A percentile compares a stretch with the other conserved stretches of the same genome.
Conservation (phyloP, 2,113 vertebrate species). For the Narcine bancroftii region DNA sequence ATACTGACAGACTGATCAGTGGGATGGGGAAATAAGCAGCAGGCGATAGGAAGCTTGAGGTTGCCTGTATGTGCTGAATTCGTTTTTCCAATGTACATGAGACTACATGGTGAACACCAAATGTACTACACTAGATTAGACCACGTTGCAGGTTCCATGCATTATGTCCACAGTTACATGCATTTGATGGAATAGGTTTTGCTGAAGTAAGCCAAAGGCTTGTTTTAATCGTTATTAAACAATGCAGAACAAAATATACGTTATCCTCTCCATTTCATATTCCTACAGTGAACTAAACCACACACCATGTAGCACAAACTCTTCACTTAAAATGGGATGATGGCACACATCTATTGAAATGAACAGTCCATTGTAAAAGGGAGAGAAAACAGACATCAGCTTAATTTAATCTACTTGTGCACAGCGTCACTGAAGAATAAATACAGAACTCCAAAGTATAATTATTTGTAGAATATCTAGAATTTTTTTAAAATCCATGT, state of each 20-base stretch:
- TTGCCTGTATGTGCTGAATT: too few species aligned
- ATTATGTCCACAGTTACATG: neutral
- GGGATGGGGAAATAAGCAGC: too few species aligned
- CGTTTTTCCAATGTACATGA: too few species aligned
- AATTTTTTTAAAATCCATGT: neutral
- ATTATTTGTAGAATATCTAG: constrained; percentile 26
- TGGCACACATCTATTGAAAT: too few species aligned
- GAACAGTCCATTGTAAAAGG: neutral
- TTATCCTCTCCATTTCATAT: neutral
- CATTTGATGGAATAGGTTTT: neutral
- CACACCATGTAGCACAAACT: neutral
- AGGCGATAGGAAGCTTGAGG: too few species aligned
- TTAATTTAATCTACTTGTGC: neutral
- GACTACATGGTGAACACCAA: too few species aligned
- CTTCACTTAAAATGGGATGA: neutral
- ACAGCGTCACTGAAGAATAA: neutral
- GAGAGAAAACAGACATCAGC: neutral
- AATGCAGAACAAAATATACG: too few species aligned
- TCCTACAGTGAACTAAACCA: neutral
- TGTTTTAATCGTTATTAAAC: neutral
- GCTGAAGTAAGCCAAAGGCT: neutral
- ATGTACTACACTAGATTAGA: too few species aligned
- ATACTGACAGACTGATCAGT: neutral
- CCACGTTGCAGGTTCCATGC: neutral
- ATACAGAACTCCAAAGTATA: neutral